These are phyloP conservation scores for Catharus ustulatus DNA, from an alignment of 2,797 vertebrate species.

Conservation along the genomic window DNA sequence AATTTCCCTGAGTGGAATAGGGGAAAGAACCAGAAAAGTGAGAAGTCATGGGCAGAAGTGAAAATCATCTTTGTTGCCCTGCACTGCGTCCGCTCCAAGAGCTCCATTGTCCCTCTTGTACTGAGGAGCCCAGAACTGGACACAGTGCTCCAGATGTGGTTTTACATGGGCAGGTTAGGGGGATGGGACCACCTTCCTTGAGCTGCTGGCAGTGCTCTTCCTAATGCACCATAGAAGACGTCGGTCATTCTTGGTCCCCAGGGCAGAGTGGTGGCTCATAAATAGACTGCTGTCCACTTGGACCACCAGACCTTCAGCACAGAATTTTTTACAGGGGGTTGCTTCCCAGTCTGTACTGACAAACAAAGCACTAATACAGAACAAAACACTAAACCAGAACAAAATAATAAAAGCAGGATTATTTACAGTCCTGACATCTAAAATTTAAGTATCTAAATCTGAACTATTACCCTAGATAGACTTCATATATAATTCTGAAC, in stretches of 20 bases:
- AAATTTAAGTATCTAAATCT: background rate
- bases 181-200: accelerated
- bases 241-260: background rate
- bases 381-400: background rate
- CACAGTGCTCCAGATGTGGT: background rate
- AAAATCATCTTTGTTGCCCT: background rate
- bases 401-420: background rate
- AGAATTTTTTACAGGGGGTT: background rate
- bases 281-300: accelerated
- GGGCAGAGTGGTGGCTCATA: background rate
- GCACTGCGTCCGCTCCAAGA: background rate
- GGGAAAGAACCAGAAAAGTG: background rate
- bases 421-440: background rate
- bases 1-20: background rate
- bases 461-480: background rate
- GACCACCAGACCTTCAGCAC: background rate
- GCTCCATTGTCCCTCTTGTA: background rate
- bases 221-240: too few species aligned
- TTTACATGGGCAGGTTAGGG: background rate
- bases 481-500: background rate
- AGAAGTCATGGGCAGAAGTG: background rate
- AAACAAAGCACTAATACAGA: background rate
- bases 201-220: background rate
- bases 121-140: background rate
- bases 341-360: background rate